Evolutionary conservation across 2,888 invertebrate species (phyloP).

Genomic region (Melikaiella ostensackeni): DNA sequence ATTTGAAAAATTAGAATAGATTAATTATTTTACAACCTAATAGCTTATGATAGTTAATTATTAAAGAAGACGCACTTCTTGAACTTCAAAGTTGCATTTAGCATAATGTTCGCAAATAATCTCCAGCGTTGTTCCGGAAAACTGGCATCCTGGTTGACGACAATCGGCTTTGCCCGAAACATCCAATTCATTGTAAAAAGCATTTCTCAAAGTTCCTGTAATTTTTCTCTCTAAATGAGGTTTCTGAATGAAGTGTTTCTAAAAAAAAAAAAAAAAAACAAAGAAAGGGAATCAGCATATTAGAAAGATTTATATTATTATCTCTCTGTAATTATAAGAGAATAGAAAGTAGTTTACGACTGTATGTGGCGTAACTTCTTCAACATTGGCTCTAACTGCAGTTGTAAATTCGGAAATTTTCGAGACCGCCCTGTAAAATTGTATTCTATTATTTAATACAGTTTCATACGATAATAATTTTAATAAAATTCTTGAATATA

Average conservation of each 20-base stretch:
- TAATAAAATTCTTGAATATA: background rate
- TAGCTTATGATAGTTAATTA: background rate
- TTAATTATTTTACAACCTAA: constrained; percentile 6
- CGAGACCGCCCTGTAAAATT: constrained; percentile 67
- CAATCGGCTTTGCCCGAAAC: constrained; percentile 61
- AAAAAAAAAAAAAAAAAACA: background rate
- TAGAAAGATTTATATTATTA: background rate
- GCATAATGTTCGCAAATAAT: constrained; percentile 68
- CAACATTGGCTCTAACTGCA: background rate
- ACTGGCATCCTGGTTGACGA: constrained; percentile 68
- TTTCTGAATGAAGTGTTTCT: constrained; percentile 52
- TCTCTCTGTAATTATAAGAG: background rate
- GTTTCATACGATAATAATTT: background rate
- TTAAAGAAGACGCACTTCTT: constrained; percentile 54
- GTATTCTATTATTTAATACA: background rate
- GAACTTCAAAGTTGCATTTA: constrained; percentile 65
- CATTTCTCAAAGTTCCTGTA: constrained; percentile 59
- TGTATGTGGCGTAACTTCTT: constrained; percentile 12
- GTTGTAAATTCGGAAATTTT: constrained; percentile 70
- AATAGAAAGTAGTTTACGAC: background rate
- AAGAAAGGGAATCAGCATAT: background rate
- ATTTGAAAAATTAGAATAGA: constrained; percentile 38
- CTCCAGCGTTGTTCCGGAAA: constrained; percentile 57
- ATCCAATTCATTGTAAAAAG: constrained; percentile 66
- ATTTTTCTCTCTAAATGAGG: constrained; percentile 58